Conservation (phyloP, 2,113 vertebrate species). For the Paratilapia polleni region DNA sequence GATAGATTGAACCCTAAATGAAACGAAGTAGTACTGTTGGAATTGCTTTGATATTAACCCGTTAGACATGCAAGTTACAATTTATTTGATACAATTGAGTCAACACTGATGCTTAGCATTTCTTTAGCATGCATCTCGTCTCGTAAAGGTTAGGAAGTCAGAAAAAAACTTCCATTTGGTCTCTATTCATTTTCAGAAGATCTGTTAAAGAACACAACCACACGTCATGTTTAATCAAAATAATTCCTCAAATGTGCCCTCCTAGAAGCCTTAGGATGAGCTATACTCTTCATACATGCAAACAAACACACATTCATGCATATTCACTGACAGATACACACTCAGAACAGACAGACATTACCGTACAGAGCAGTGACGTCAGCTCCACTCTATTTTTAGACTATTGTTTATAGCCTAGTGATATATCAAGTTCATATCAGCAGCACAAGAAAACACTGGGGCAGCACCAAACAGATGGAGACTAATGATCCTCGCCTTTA, state of each 20-base stretch:
- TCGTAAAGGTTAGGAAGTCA: not conserved
- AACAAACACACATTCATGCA: not conserved
- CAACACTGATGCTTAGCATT: not conserved
- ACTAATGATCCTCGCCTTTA: slow-evolving; percentile 68
- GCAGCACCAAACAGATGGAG: slow-evolving; percentile 72
- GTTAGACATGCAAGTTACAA: not conserved
- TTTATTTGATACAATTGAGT: not conserved
- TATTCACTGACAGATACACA: slow-evolving; percentile 29
- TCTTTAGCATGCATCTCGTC: not conserved
- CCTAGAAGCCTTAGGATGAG: slow-evolving; percentile 23
- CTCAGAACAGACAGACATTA: slow-evolving; percentile 1
- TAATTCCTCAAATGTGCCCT: slow-evolving; percentile 1
- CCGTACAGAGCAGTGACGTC: slow-evolving; percentile 32
- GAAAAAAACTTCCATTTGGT: not conserved
- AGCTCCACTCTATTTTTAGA: slow-evolving; percentile 64
- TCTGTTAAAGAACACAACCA: not conserved
- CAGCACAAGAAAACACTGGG: slow-evolving; percentile 58
- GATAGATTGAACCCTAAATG: not conserved
- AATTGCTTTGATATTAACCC: not conserved
- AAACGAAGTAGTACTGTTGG: not conserved
- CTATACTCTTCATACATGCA: slow-evolving; percentile 28
- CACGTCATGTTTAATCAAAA: slow-evolving; percentile 34
- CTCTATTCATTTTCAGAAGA: not conserved
- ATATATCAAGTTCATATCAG: slow-evolving; percentile 75
- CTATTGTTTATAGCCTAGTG: slow-evolving; percentile 69